phyloP scores from a whole-genome alignment of 2,797 vertebrate genomes.

The Florisuga fusca region DNA sequence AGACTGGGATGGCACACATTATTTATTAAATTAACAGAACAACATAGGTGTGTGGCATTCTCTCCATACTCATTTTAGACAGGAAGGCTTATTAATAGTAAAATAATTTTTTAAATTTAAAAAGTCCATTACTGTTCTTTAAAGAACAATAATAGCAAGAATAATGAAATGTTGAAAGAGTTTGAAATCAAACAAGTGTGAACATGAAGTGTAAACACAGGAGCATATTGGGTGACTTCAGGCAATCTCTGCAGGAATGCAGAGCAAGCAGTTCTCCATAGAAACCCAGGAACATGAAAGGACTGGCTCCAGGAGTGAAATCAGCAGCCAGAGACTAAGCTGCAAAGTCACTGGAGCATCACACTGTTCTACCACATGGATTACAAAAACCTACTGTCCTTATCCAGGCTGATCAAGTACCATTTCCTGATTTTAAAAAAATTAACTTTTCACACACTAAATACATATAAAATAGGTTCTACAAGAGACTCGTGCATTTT shows the following conservation, averaged over 20 bases:
- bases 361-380: background rate
- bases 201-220: background rate
- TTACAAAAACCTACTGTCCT: background rate
- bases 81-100: background rate
- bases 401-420: background rate
- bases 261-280: conserved; percentile 16
- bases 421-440: background rate
- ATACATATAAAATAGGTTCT: background rate
- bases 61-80: background rate
- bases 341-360: background rate
- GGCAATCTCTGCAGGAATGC: conserved; percentile 22
- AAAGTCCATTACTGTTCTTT: background rate
- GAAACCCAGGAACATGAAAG: background rate
- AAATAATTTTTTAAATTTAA: background rate
- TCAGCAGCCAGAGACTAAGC: background rate
- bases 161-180: background rate
- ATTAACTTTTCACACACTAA: background rate
- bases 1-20: background rate
- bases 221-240: background rate
- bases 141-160: background rate
- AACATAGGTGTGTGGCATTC: background rate
- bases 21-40: background rate
- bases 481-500: background rate
- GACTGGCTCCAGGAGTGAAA: background rate
- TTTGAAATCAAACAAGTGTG: conserved; percentile 2